Percentiles rank a stretch among this genome's conserved stretches.
phyloP scores from a whole-genome alignment of 2,888 invertebrate genomes.

The Coelogynopora nodosa region DNA sequence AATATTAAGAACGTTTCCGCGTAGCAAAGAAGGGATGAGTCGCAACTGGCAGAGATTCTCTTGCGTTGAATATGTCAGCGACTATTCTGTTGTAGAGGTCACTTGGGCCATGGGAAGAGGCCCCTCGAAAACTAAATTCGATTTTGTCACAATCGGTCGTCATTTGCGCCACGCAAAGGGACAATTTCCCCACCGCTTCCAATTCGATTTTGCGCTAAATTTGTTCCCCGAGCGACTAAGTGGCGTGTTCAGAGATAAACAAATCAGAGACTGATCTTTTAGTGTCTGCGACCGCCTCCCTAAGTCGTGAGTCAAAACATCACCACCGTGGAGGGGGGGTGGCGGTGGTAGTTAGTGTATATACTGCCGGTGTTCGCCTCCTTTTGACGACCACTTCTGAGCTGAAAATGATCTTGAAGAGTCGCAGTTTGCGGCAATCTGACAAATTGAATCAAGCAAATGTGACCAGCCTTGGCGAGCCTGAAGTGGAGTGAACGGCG shows the following conservation, averaged over 20 bases:
- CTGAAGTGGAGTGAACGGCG: neutral
- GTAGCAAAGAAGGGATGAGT: neutral
- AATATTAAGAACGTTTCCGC: neutral
- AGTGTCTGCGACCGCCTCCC: neutral
- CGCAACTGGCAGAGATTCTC: neutral
- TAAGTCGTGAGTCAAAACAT: neutral
- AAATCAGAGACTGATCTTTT: conserved; percentile 21
- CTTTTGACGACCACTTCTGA: neutral
- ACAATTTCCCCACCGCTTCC: conserved; percentile 31
- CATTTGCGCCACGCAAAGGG: conserved; percentile 31
- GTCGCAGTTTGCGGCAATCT: neutral
- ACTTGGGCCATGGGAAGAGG: conserved; percentile 1
- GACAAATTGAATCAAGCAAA: conserved; percentile 11
- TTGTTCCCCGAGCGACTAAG: conserved; percentile 18
- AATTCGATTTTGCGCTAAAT: conserved; percentile 25
- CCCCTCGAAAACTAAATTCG: neutral
- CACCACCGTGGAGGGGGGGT: neutral
- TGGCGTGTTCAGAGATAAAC: conserved; percentile 7
- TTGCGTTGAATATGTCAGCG: neutral
- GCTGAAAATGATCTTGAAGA: conserved; percentile 11
- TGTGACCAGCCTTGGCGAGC: neutral
- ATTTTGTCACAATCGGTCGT: conserved; percentile 24
- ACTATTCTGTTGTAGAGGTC: neutral
- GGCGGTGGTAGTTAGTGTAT: neutral
- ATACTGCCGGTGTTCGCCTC: neutral